Conservation (phyloP, 2,888 invertebrate species). For the Ormyrus thymus region DNA sequence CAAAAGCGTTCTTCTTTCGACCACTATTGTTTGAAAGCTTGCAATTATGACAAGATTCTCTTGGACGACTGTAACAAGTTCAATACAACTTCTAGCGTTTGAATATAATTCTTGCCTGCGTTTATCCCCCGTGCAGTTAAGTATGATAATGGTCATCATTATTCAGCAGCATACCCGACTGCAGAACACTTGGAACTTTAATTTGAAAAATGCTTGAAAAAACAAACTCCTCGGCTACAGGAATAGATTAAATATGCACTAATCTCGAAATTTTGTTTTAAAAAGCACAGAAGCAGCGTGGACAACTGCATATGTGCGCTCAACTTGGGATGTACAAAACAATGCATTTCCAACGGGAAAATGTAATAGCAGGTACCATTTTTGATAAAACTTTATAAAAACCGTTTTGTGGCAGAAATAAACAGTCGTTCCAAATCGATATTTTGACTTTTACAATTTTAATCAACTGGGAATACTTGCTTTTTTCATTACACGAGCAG, state of each 20-base stretch:
- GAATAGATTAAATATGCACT: too few relatives aligned
- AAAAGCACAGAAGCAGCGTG: background rate
- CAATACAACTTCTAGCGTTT: too few relatives aligned
- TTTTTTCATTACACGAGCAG: conserved; percentile 21
- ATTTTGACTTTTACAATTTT: conserved; percentile 21
- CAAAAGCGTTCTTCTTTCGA: background rate
- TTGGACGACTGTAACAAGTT: too few relatives aligned
- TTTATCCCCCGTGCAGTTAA: too few relatives aligned
- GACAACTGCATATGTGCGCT: background rate
- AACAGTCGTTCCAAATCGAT: conserved; percentile 17
- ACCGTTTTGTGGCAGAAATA: conserved; percentile 1
- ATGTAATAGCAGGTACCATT: background rate
- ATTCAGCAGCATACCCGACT: too few relatives aligned
- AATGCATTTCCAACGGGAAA: background rate
- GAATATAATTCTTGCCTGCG: too few relatives aligned
- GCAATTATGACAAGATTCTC: background rate
- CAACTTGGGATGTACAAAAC: too few relatives aligned
- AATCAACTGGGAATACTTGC: conserved; percentile 10
- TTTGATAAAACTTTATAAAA: background rate
- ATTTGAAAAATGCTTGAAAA: too few relatives aligned
- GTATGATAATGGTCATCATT: too few relatives aligned
- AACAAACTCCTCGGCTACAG: too few relatives aligned
- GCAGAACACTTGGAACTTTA: too few relatives aligned
- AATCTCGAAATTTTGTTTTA: conserved; percentile 1
- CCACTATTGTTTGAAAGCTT: background rate